A percentile compares a stretch with the other conserved stretches of the same genome.
These are phyloP conservation scores for Folsomia manolachei DNA, from an alignment of 2,888 invertebrate species.

Conservation along the genomic window DNA sequence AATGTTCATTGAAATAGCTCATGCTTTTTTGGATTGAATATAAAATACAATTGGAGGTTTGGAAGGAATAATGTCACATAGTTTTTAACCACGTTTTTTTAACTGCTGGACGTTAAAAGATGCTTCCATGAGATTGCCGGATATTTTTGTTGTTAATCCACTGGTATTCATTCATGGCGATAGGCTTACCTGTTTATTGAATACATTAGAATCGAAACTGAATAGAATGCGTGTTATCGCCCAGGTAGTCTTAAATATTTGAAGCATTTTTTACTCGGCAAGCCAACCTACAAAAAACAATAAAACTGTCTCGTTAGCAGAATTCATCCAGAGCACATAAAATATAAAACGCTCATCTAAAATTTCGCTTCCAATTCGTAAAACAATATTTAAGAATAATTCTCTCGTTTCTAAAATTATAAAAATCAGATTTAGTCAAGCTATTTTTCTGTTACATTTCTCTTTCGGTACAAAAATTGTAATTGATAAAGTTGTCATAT, in stretches of 20 bases:
- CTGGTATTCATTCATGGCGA: neutral
- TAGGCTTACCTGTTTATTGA: neutral
- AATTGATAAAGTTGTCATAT: slow-evolving; percentile 6
- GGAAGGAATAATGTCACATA: neutral
- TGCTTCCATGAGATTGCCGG: neutral
- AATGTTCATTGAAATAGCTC: neutral
- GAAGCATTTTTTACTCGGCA: neutral
- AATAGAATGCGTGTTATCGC: neutral
- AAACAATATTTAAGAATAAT: too few relatives aligned
- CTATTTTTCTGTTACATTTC: too few relatives aligned
- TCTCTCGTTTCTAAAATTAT: too few relatives aligned
- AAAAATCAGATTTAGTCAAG: too few relatives aligned
- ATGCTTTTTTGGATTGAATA: neutral
- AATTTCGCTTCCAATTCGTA: too few relatives aligned
- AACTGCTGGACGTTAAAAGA: neutral
- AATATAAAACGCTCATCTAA: neutral
- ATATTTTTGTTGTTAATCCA: neutral
- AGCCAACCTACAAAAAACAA: slow-evolving; percentile 1
- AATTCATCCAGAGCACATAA: neutral
- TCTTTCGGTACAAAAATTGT: too few relatives aligned
- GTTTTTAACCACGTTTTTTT: neutral
- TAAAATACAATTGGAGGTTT: too few relatives aligned
- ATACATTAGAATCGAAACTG: too few relatives aligned
- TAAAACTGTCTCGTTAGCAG: slow-evolving; percentile 13
- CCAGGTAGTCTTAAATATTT: neutral